A percentile compares a stretch with the other conserved stretches of the same genome.
Conservation (phyloP, 2,888 invertebrate species). For the Subacronicta megacephala region DNA sequence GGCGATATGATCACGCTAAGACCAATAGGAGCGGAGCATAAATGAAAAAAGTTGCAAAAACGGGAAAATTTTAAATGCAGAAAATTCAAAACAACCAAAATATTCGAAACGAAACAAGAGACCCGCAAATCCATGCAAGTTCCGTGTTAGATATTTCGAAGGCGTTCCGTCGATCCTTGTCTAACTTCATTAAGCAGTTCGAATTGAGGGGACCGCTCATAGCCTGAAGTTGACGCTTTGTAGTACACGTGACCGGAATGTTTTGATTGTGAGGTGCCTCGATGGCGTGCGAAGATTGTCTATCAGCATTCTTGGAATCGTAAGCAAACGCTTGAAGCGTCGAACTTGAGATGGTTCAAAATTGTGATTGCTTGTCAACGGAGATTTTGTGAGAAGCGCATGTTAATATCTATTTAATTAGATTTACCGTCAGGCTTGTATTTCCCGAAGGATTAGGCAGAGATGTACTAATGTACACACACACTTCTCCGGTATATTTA, state of each 20-base stretch:
- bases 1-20: no score
- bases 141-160: conserved; percentile 45
- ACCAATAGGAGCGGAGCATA: no score
- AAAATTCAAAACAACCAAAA: background rate
- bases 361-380: conserved; percentile 25
- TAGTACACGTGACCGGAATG: conserved; percentile 67
- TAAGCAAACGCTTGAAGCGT: conserved; percentile 21
- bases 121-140: conserved; percentile 34
- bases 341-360: conserved; percentile 24
- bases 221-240: conserved; percentile 65
- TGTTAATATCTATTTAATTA: background rate
- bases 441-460: no score
- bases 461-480: no score
- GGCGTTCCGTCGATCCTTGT: conserved; percentile 52
- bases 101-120: conserved; percentile 9
- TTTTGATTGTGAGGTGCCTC: conserved; percentile 50
- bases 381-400: background rate
- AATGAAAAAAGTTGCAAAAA: no score
- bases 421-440: no score
- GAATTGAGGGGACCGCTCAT: conserved; percentile 58
- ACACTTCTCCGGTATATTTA: no score
- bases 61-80: no score
- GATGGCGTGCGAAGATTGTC: conserved; percentile 57
- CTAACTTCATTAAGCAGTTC: conserved; percentile 71
- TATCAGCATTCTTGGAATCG: conserved; percentile 49